Percentiles rank a stretch among this genome's conserved stretches.
phyloP scores from a whole-genome alignment of 2,113 vertebrate genomes.

The Pseudonaja textilis region DNA sequence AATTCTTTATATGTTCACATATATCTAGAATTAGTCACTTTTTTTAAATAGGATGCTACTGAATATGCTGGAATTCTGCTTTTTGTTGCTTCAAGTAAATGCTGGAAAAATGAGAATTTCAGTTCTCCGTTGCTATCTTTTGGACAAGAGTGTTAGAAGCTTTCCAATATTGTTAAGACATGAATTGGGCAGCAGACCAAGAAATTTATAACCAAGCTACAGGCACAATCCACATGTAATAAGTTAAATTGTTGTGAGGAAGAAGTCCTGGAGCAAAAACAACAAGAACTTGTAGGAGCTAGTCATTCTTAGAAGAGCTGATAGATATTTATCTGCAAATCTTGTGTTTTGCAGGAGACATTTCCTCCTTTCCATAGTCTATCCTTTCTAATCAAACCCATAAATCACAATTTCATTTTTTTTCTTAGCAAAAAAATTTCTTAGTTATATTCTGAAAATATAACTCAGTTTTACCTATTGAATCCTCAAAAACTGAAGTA shows the following conservation, averaged over 20 bases:
- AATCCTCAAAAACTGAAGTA: background rate
- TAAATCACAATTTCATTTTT: background rate
- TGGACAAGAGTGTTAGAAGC: background rate
- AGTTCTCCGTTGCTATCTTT: background rate
- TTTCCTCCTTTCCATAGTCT: background rate
- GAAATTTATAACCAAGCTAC: background rate
- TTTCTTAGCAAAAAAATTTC: too few species aligned
- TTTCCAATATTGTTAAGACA: background rate
- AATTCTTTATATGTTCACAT: background rate
- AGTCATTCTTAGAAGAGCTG: background rate
- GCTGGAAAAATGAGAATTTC: background rate
- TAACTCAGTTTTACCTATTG: background rate
- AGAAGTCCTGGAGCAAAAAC: background rate
- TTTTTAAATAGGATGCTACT: background rate
- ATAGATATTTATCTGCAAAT: background rate
- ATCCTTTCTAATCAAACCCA: background rate
- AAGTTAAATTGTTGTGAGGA: background rate
- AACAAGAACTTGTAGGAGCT: background rate
- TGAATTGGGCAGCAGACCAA: background rate
- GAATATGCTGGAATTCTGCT: background rate
- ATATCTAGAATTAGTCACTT: background rate
- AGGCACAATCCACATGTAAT: background rate
- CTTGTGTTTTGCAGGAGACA: background rate
- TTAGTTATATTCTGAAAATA: background rate
- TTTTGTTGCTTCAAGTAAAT: background rate